Evolutionary conservation across 2,888 invertebrate genomes (phyloP), one percentile per base, ranked within the genome.

Genomic region (Lottia gigantea): DNA sequence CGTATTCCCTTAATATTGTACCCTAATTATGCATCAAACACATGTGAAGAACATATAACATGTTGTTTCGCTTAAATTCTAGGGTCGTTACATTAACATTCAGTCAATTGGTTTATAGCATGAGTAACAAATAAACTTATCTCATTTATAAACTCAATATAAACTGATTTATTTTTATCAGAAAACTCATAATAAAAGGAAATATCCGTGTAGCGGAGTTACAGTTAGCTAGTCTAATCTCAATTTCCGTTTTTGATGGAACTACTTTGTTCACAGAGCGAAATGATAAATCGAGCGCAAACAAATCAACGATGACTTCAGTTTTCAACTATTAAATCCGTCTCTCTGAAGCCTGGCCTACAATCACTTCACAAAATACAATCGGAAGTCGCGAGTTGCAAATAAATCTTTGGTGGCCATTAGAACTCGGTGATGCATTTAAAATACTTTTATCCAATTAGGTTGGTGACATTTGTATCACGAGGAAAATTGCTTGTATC

Each of bases 381-480:
- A 63, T 68, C 68, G 68, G 68, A 68, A 68, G 68, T 68, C 46
- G 46, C 45, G 19, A 45, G 68, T 25, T 64, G 49, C 64, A 64
- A 47, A 68, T 68, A 68, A 68, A 68, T 46, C 68, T 45, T 31
- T 47, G 46, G 31, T 19, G 25, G 40, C 68, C 68, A 68, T 68
- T 68, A 68, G 40, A 46, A 46, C 63, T 31, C 62, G 64, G 63
- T 31, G 68, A 68, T 68, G 71, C 71, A 71, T 71, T 71, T 71
- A 67, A 71, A 71, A 67, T 62, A 71, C 71, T 71, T 71, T 71
- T 71, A 71, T 68, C 71, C 71, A 71, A 71, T 71, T 71, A 71
- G 46, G 49, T 55, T 47, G 55, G 40, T 71, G 71, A 71, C 71
- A 55, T 71, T 68, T 68, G 68, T 62, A 64, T 63, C 64, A 47